phyloP scores from a whole-genome alignment of 1,140 invertebrate species.

The Cyclina sinensis region DNA sequence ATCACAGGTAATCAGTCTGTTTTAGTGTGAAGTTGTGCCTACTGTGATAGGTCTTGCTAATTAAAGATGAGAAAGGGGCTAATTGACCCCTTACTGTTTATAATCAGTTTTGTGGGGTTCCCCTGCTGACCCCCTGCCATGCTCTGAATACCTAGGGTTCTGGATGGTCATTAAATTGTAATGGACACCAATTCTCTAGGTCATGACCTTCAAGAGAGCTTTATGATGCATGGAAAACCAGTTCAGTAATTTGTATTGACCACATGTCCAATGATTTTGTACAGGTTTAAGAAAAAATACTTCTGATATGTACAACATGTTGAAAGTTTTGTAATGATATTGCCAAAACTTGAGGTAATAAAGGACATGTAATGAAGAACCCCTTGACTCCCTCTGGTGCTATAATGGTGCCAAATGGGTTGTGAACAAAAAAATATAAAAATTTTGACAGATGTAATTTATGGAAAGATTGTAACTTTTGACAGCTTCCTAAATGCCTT shows the following conservation, averaged over 20 bases:
- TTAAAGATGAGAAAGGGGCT: not conserved
- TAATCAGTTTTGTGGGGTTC: conserved; percentile 19
- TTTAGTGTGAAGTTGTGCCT: not conserved
- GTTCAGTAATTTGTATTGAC: conserved; percentile 13
- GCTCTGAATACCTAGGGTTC: conserved; percentile 38
- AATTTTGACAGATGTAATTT: conserved; percentile 37
- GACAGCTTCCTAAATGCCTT: conserved; percentile 42
- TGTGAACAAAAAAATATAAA: conserved; percentile 17
- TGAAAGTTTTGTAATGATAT: not conserved
- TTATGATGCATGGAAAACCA: conserved; percentile 19
- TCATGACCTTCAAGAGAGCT: conserved; percentile 58
- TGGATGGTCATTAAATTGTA: conserved; percentile 66
- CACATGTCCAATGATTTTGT: not conserved
- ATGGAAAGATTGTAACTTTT: conserved; percentile 20
- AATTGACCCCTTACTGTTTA: conserved; percentile 40
- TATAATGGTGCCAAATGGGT: conserved; percentile 27
- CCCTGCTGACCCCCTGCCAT: conserved; percentile 45
- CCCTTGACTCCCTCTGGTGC: conserved; percentile 6
- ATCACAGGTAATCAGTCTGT: conserved; percentile 11
- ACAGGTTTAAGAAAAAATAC: not conserved
- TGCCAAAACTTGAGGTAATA: not conserved
- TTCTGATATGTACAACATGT: not conserved
- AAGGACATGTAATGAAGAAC: not conserved
- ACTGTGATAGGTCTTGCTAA: not conserved
- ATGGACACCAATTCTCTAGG: conserved; percentile 64